A percentile compares a stretch with the other conserved stretches of the same genome.
phyloP scores from a whole-genome alignment of 2,888 invertebrate genomes.

The Drosophila paramelanica region DNA sequence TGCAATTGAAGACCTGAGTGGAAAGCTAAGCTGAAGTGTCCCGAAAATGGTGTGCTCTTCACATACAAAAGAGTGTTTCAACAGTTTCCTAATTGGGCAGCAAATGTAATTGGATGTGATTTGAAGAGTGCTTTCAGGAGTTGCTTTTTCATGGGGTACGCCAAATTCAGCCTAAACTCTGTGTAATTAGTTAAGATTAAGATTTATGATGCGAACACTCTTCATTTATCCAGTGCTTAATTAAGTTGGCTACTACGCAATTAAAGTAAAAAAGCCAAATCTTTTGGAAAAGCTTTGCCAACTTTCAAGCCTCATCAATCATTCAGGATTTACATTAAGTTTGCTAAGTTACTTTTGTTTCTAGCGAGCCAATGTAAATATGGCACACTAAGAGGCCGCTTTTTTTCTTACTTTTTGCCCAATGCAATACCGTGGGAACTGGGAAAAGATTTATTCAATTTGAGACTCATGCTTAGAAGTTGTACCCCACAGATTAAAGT shows the following conservation, averaged over 20 bases:
- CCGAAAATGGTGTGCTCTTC: constrained; percentile 28
- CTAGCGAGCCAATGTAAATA: not conserved
- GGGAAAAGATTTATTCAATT: not conserved
- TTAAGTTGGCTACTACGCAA: too few species aligned
- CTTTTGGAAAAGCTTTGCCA: not conserved
- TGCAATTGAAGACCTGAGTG: constrained; percentile 66
- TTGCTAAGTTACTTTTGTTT: not conserved
- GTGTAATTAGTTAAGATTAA: not conserved
- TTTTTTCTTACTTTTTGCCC: not conserved
- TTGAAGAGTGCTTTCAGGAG: constrained; percentile 7
- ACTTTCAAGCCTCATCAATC: not conserved
- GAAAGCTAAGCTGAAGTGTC: constrained; percentile 48
- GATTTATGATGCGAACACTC: not conserved
- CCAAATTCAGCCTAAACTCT: not conserved
- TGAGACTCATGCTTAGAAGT: not conserved
- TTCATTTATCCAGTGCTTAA: too few species aligned
- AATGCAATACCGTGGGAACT: constrained; percentile 1
- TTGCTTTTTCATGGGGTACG: constrained; percentile 1
- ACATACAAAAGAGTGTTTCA: constrained; percentile 15
- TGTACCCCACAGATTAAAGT: not conserved
- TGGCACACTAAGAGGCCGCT: not conserved
- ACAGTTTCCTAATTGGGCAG: constrained; percentile 32
- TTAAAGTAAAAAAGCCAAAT: not conserved
- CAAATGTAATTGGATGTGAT: constrained; percentile 23
- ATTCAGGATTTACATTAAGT: not conserved